phyloP scores from a whole-genome alignment of 2,113 vertebrate species.

The Poicephalus gulielmi region DNA sequence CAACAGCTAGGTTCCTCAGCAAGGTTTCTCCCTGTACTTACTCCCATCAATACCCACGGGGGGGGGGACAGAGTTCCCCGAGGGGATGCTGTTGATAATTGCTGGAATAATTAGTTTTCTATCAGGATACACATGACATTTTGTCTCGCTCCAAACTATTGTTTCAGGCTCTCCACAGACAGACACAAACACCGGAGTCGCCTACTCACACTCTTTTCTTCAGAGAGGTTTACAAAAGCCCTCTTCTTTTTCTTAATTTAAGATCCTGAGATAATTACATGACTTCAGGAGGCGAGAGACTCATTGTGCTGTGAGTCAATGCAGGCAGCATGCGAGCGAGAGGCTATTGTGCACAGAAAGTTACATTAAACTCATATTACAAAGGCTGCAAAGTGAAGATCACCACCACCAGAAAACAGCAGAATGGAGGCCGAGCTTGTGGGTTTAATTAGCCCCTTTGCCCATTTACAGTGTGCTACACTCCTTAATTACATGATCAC shows the following conservation, averaged over 20 bases:
- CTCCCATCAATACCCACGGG: neutral
- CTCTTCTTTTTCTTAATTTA: neutral
- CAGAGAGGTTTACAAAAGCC: neutral
- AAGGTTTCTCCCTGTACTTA: neutral
- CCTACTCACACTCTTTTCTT: neutral
- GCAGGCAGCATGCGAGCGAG: neutral
- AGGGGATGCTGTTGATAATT: neutral
- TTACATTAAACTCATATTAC: neutral
- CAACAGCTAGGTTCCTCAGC: neutral
- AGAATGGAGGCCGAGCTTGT: neutral
- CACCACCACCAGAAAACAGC: neutral
- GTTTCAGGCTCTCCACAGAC: neutral
- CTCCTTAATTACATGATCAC: neutral
- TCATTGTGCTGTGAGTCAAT: conserved; percentile 17
- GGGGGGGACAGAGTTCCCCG: neutral
- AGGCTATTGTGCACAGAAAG: neutral
- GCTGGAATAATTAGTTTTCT: neutral
- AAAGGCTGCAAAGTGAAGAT: neutral
- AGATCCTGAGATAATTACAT: conserved; percentile 1
- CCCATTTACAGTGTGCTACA: neutral
- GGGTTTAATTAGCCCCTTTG: conserved; percentile 3
- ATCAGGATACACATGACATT: neutral
- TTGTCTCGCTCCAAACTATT: neutral
- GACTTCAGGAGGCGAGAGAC: conserved; percentile 1
- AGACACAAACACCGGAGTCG: neutral